These are phyloP conservation scores for Pseudomyrmex pallidus DNA, from an alignment of 1,140 invertebrate species.

Conservation along the genomic window DNA sequence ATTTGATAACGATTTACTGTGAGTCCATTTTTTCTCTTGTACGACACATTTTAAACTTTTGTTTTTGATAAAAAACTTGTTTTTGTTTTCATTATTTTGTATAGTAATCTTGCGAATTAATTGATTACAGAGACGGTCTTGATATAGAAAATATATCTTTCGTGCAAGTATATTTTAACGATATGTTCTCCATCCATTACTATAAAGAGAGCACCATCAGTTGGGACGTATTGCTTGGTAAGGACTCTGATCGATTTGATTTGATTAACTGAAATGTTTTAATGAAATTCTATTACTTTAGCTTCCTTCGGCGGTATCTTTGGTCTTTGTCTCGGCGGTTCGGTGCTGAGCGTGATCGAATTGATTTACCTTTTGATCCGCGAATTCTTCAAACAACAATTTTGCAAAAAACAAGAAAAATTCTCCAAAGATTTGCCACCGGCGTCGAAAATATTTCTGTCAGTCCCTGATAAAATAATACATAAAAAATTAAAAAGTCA, in stretches of 20 bases:
- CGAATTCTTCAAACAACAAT: background rate
- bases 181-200: slow-evolving; percentile 80
- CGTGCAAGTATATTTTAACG: slow-evolving; percentile 77
- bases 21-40: slow-evolving; percentile 13
- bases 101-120: too few species aligned
- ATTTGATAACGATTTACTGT: slow-evolving; percentile 59
- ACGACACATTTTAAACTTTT: background rate
- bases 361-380: slow-evolving; percentile 70
- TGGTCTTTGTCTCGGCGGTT: slow-evolving; percentile 80
- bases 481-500: background rate
- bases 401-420: background rate
- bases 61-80: background rate
- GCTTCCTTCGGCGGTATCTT: slow-evolving; percentile 83
- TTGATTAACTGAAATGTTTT: background rate
- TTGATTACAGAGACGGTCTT: slow-evolving; percentile 57
- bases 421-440: slow-evolving; percentile 32
- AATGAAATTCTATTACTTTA: slow-evolving; percentile 40
- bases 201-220: slow-evolving; percentile 75
- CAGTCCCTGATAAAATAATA: background rate
- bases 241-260: slow-evolving; percentile 1
- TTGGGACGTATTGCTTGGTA: slow-evolving; percentile 81
- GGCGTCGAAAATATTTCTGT: slow-evolving; percentile 58
- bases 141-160: slow-evolving; percentile 64
- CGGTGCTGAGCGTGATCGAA: slow-evolving; percentile 79
- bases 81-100: background rate